Evolutionary conservation across 53 echinoderm and acorn worm species (phyloP), one percentile per base, ranked within the genome.

Genomic region (Temnopleurus reevesii): DNA sequence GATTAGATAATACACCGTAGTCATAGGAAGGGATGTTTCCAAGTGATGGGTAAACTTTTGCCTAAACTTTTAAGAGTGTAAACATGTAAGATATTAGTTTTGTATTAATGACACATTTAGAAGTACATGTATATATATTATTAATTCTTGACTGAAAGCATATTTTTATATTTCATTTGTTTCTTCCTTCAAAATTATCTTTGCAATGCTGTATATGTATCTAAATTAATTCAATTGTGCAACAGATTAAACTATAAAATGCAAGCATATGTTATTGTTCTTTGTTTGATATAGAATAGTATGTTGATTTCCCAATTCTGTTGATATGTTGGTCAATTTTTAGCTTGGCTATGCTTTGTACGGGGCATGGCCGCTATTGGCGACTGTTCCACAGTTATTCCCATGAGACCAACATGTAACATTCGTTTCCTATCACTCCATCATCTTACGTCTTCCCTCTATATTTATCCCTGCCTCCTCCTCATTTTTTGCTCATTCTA

Each of bases 131-230:
- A 71, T 71, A 34, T 64, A 63, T 41, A 41, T 71, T 41, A 36
- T 71, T 71, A 71, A 19, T n/a, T 38, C 38, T 41, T 41, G 41
- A 38, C 36, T 36, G 27, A 38, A 21, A 7, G 41, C 21, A n/a
- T 71, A 71, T 71, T 71, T 71, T 71, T 71, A 41, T 71, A 71
- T 71, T n/a, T 41, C 38, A 38, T 36, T 36, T 71, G 71, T 21
- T 71, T 61, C 41, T 71, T 71, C 71, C 19, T 19, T 71, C n/a
- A 38, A 7, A 30, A 38, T 5, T 36, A 35, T 71, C 4, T 8
- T 34, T 30, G 12, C 60, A 35, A 34, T 71, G 71, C 71, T 71
- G 71, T 71, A 71, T 34, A 71, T 71, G 71, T 71, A 41, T 71
- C 36, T 71, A 71, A 21, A 71, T n/a, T 38, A 43, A 38, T 71